Evolutionary conservation across 2,797 vertebrate genomes (phyloP), one percentile per base, ranked within the genome.

Genomic region (Lepilemur ruficaudatus): DNA sequence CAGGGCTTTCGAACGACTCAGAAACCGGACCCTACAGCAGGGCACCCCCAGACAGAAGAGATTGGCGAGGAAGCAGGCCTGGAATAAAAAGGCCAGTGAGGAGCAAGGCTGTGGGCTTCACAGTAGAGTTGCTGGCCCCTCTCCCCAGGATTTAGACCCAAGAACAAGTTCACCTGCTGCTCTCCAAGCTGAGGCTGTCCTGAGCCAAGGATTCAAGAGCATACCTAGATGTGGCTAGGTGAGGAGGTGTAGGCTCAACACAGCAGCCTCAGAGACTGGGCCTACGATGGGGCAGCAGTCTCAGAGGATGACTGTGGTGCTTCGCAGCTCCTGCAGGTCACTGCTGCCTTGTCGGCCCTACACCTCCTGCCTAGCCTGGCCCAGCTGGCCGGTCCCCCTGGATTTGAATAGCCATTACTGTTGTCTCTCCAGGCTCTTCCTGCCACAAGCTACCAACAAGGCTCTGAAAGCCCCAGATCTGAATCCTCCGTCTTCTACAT

Each of bases 241-340:
- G 61, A 88, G 73, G 17, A 90, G 35, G 4, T n/a, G 10, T 25
- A 48, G 48, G 11, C 38, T 35, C 57, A 48, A 57, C 57, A 63
- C 7, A 3, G 4, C n/a, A 91, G 81, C 48, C 67, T 32, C 23
- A 3, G 2, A 46, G 11, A 20, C 43, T 28, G 8, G 32, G 18
- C 25, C 48, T 46, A 5, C 23, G 2, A 0, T 1, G 57, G 30
- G 35, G 11, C n/a, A 38, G 20, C 52, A 38, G 41, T 35, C 12
- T 59, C 14, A 1, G n/a, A 59, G 4, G 22, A 50, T 11, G 23
- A 52, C 57, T 12, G 0, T 0, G 28, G 20, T 0, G 0, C n/a
- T 17, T n/a, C 13, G 28, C n/a, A 48, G 32, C 48, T 88, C 78
- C 50, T 15, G 5, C 0, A 2, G 23, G 20, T 17, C 63, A 1